Conservation (phyloP, 2,888 invertebrate species). For the Campoletis raptor region DNA sequence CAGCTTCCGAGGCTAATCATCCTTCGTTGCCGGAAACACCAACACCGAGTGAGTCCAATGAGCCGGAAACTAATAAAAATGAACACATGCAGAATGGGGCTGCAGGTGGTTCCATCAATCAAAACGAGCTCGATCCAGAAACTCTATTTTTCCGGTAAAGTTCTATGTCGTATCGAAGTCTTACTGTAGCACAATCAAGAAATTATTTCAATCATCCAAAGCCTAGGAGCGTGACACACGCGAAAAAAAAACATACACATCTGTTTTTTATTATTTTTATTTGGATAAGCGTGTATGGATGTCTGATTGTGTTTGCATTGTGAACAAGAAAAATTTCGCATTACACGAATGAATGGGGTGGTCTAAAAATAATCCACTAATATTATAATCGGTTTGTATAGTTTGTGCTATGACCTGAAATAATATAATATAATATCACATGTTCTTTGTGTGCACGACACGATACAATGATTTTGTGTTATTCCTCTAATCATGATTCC, state of each 20-base stretch:
- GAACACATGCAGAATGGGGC: slow-evolving; percentile 69
- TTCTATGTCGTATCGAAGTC: neutral
- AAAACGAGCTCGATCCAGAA: slow-evolving; percentile 78
- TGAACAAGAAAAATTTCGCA: slow-evolving; percentile 7
- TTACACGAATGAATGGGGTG: slow-evolving; percentile 20
- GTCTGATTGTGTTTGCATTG: neutral
- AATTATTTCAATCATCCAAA: slow-evolving; percentile 13
- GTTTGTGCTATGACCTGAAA: slow-evolving; percentile 2
- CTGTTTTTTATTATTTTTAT: neutral
- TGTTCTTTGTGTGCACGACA: slow-evolving; percentile 1
- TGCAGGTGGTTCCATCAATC: slow-evolving; percentile 67
- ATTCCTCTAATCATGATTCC: slow-evolving; percentile 4
- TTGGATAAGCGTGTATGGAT: neutral
- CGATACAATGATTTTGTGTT: slow-evolving; percentile 17
- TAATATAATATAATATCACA: slow-evolving; percentile 33
- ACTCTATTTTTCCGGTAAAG: slow-evolving; percentile 82
- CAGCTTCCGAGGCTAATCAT: slow-evolving; percentile 73
- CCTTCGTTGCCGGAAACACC: slow-evolving; percentile 79
- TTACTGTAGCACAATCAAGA: neutral
- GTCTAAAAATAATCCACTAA: slow-evolving; percentile 60
- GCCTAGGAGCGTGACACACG: slow-evolving; percentile 34
- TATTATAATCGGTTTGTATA: neutral
- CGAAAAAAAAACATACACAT: neutral
- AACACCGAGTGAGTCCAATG: slow-evolving; percentile 76
- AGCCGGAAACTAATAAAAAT: slow-evolving; percentile 73